A percentile compares a stretch with the other conserved stretches of the same genome.
Conservation (phyloP, 2,888 invertebrate genomes). For the Phania funesta region DNA sequence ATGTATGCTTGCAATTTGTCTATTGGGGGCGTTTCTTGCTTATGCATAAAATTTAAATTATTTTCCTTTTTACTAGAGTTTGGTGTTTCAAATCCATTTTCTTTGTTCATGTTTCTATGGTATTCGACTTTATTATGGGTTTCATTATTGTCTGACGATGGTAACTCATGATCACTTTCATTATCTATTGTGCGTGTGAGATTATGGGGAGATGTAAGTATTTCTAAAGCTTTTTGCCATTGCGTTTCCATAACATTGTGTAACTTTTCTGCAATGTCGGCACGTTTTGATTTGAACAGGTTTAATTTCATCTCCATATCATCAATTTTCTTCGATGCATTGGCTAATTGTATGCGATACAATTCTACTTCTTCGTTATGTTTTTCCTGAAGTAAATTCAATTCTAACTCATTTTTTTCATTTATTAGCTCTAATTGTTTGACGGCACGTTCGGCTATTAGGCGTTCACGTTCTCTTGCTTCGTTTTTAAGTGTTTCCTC, state of each 20-base stretch:
- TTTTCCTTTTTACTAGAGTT: constrained; percentile 74
- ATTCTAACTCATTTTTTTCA: constrained; percentile 87
- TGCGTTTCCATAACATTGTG: constrained; percentile 90
- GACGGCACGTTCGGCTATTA: constrained; percentile 86
- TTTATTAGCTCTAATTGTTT: constrained; percentile 87
- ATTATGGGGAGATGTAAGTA: constrained; percentile 82
- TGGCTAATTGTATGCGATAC: constrained; percentile 86
- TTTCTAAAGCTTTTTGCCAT: constrained; percentile 88
- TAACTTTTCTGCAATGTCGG: constrained; percentile 87
- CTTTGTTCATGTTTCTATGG: constrained; percentile 42
- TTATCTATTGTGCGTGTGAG: constrained; percentile 68
- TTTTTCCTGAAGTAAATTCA: constrained; percentile 89
- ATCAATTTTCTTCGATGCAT: constrained; percentile 85
- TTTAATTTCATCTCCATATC: constrained; percentile 83
- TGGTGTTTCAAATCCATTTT: constrained; percentile 74
- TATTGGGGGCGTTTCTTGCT: constrained; percentile 70
- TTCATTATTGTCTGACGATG: constrained; percentile 70
- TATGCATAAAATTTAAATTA: constrained; percentile 70
- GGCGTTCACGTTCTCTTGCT: constrained; percentile 84
- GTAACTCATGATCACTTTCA: constrained; percentile 70
- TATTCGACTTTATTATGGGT: constrained; percentile 33
- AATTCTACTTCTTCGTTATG: constrained; percentile 88
- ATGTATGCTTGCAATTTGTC: constrained; percentile 79
- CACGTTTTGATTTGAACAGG: constrained; percentile 80
- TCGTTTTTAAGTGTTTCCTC: constrained; percentile 85